A percentile compares a stretch with the other conserved stretches of the same genome.
Evolutionary conservation across 2,888 invertebrate species (phyloP).

Genomic region (Orchesella flavescens): DNA sequence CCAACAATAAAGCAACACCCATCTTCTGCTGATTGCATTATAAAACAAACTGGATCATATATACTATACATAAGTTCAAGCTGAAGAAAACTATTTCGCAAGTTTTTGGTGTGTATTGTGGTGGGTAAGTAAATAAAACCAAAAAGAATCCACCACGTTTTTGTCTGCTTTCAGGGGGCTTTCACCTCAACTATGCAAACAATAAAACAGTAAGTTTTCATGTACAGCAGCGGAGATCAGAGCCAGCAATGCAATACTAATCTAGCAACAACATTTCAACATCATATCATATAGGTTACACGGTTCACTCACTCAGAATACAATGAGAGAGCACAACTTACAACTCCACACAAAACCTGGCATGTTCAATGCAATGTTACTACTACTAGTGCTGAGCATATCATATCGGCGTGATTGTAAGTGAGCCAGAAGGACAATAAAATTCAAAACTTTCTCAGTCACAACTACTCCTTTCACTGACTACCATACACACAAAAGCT

Average conservation of each 20-base stretch:
- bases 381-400: constrained; percentile 9
- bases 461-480: constrained; percentile 18
- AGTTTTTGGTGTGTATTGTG: too few species aligned
- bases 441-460: constrained; percentile 47
- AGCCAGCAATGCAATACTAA: neutral
- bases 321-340: neutral
- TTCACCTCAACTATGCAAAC: constrained; percentile 24
- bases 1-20: too few species aligned
- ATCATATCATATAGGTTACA: constrained; percentile 9
- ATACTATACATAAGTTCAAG: too few species aligned
- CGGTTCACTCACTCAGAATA: constrained; percentile 1
- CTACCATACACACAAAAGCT: neutral
- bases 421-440: constrained; percentile 36
- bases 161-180: neutral
- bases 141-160: neutral
- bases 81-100: too few species aligned
- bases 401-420: constrained; percentile 21
- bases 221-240: constrained; percentile 23
- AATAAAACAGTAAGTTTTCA: constrained; percentile 9
- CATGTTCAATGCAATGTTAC: too few species aligned
- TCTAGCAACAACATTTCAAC: neutral
- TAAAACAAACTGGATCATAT: too few species aligned
- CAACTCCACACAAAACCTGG: too few species aligned
- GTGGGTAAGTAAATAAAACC: neutral
- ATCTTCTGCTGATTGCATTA: too few species aligned